Evolutionary conservation across 1,140 invertebrate species (phyloP), one percentile per base, ranked within the genome.

Genomic region (Cydia fagiglandana): DNA sequence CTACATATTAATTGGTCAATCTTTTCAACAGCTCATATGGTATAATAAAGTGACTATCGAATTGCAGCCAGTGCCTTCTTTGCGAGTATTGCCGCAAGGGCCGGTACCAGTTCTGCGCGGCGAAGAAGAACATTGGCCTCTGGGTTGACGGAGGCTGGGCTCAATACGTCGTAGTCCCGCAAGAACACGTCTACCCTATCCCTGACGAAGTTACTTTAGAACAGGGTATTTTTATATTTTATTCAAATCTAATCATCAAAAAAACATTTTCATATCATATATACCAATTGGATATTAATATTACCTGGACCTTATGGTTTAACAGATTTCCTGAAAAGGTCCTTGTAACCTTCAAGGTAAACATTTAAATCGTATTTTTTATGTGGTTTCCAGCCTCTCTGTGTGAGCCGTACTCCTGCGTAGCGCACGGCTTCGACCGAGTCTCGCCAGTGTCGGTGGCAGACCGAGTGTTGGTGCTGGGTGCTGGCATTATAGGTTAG

Each of bases 401-500:
- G 3, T 88, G 86, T 15, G 95, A 95, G 80, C 95, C 95, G 0
- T 77, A 95, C 0, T 95, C 95, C 0, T 95, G 95, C 79, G 75
- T 95, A 9, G 92, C 94, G 15, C 95, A 95, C 77, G 95, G 94
- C 10, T 94, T 93, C 92, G 94, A 95, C 68, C 87, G 84, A 64
- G 87, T 94, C 50, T 91, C 90, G 80, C 93, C 94, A 2, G 89
- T 95, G 13, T 79, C 90, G 17, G 88, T 95, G 28, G 94, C 94
- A 13, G 78, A 88, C 0, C 93, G 86, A 47, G 91, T 95, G 24
- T 85, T 95, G 3, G 84, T 95, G 0, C 92, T 93, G 13, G 95
- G 95, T 2, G 94, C 94, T 10, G 95, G 95, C 10, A 95, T 95
- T 47, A 95, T 95, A 75, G 95, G 95, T 41, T 61, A 79, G 56